Conservation (phyloP, 2,797 vertebrate genomes). For the Intellagama lesueurii region DNA sequence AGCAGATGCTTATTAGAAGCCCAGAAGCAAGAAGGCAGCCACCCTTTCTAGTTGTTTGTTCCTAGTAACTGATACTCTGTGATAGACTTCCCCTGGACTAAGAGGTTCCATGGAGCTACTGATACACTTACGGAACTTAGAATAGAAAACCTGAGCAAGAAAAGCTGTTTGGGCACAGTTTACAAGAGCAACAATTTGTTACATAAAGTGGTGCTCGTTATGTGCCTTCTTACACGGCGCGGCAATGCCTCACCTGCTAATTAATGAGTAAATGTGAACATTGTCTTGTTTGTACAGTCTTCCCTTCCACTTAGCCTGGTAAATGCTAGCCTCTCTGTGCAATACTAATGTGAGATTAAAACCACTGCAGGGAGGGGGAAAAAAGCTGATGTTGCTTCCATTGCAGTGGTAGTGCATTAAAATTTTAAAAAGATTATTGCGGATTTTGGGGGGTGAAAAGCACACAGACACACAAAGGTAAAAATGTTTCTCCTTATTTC, state of each 20-base stretch:
- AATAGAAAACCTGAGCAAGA: neutral
- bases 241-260: slow-evolving; percentile 62
- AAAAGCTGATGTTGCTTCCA: neutral
- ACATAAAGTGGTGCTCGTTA: slow-evolving; percentile 39
- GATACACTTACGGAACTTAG: neutral
- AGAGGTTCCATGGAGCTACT: neutral
- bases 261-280: slow-evolving; percentile 61
- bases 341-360: slow-evolving; percentile 46
- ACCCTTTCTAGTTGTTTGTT: too few relatives aligned
- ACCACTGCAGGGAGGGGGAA: neutral
- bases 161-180: slow-evolving; percentile 29
- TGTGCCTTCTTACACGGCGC: slow-evolving; percentile 57
- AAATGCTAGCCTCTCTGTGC: slow-evolving; percentile 7
- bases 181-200: slow-evolving; percentile 56
- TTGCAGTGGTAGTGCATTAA: neutral
- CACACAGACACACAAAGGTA: too few relatives aligned
- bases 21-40: too few relatives aligned
- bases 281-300: slow-evolving; percentile 52
- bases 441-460: neutral
- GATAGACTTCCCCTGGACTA: neutral
- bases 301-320: slow-evolving; percentile 57
- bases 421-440: neutral
- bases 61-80: too few relatives aligned
- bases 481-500: neutral
- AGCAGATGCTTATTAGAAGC: too few relatives aligned